phyloP scores from a whole-genome alignment of 2,888 invertebrate species.

The Archips crataeganus region DNA sequence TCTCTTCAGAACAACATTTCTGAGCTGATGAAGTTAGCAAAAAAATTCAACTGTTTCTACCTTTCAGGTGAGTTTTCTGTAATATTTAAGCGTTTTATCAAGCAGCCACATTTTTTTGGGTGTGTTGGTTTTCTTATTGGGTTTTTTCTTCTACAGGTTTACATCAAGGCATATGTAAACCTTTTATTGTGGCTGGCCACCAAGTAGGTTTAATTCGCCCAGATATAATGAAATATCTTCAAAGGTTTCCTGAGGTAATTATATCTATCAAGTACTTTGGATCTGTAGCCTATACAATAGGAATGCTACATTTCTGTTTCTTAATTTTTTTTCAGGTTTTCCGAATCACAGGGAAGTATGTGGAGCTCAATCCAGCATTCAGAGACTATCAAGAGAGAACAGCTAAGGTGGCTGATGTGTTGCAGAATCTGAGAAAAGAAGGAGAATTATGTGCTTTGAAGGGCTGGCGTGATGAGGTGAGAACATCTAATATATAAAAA shows the following conservation, averaged over 20 bases:
- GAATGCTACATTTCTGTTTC: neutral
- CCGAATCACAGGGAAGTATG: conserved; percentile 89
- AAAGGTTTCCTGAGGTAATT: conserved; percentile 92
- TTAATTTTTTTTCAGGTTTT: conserved; percentile 85
- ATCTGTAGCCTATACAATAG: neutral
- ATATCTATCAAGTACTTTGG: conserved; percentile 76
- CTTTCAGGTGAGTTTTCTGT: conserved; percentile 88
- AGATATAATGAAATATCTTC: conserved; percentile 92
- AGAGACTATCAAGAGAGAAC: conserved; percentile 94
- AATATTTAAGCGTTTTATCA: neutral
- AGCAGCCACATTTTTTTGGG: conserved; percentile 2
- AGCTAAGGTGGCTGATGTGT: conserved; percentile 90
- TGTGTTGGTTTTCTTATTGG: neutral
- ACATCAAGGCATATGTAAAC: conserved; percentile 91
- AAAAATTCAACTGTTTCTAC: conserved; percentile 96
- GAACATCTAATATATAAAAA: neutral
- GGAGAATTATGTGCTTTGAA: conserved; percentile 92
- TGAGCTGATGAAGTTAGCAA: conserved; percentile 91
- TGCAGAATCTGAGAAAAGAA: conserved; percentile 91
- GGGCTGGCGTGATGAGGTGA: conserved; percentile 97
- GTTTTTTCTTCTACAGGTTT: conserved; percentile 85
- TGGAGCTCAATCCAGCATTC: conserved; percentile 95
- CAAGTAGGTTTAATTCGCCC: conserved; percentile 95
- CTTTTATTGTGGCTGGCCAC: conserved; percentile 94
- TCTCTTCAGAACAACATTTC: conserved; percentile 77